phyloP scores from a whole-genome alignment of 1,140 invertebrate genomes.

The Rhagoletis pomonella region DNA sequence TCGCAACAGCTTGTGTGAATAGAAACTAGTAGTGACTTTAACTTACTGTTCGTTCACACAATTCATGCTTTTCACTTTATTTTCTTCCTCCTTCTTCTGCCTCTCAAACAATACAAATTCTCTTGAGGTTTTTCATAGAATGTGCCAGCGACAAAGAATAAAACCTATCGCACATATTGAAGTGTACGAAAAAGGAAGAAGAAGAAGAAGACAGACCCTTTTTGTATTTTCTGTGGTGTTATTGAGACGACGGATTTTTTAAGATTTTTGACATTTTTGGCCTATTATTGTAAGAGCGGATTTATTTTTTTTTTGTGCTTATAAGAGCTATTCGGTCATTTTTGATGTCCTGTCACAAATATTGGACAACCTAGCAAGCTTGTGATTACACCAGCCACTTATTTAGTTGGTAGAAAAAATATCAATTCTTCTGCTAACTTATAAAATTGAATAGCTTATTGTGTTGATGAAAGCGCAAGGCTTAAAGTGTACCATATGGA shows the following conservation, averaged over 20 bases:
- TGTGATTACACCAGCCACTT: too few species aligned
- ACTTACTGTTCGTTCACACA: not conserved
- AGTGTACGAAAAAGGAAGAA: not conserved
- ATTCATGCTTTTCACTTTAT: not conserved
- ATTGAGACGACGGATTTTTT: not conserved
- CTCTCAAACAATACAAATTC: not conserved
- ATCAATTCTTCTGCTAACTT: too few species aligned
- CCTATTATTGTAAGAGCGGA: not conserved
- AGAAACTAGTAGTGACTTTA: not conserved
- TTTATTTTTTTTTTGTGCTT: not conserved
- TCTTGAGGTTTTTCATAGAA: not conserved
- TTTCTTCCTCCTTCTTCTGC: not conserved
- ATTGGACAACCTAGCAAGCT: too few species aligned
- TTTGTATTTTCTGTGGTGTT: not conserved
- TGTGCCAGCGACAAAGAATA: not conserved
- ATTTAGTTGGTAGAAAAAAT: too few species aligned
- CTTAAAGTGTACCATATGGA: too few species aligned
- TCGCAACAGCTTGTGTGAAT: conserved; percentile 5
- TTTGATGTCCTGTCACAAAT: not conserved
- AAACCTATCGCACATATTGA: not conserved
- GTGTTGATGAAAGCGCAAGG: too few species aligned
- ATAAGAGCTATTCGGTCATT: not conserved
- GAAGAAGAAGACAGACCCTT: not conserved
- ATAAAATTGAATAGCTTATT: too few species aligned
- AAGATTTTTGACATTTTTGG: conserved; percentile 4